Conservation (phyloP, 2,113 vertebrate genomes). For the Actenoides hombroni region DNA sequence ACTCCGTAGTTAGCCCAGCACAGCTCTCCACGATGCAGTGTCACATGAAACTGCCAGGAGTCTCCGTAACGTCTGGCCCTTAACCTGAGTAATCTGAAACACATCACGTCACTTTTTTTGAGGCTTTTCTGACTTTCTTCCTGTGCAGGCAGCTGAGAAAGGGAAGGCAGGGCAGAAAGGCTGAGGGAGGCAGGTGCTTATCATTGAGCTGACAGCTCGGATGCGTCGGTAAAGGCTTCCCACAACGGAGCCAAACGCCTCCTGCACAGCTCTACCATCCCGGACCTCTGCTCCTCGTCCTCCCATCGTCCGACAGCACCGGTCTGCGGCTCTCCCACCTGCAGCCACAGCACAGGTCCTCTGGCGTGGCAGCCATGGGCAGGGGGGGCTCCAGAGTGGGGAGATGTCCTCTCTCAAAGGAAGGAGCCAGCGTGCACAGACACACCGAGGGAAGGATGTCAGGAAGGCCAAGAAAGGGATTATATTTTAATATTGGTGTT, state of each 20-base stretch:
- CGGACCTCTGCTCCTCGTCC: background rate
- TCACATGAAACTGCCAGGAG: background rate
- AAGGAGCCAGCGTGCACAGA: background rate
- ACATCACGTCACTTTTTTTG: background rate
- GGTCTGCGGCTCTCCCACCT: background rate
- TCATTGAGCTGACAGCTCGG: background rate
- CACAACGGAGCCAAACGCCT: accelerated
- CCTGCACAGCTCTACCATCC: background rate
- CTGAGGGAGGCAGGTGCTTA: background rate
- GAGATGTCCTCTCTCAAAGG: background rate
- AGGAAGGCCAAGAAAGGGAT: background rate
- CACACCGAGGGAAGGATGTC: background rate
- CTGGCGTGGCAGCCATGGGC: accelerated
- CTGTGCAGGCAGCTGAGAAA: background rate
- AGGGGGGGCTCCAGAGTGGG: background rate
- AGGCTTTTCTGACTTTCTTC: background rate
- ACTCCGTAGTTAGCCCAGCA: background rate
- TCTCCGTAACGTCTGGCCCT: background rate
- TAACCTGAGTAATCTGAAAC: background rate
- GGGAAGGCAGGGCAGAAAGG: background rate
- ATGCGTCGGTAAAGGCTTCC: background rate
- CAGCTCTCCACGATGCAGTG: background rate
- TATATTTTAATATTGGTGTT: background rate
- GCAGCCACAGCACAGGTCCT: accelerated
- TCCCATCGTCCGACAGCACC: background rate